Base-by-base conservation (phyloP, 1,140 invertebrate species). In the Trigoniulus corallinus region DNA sequence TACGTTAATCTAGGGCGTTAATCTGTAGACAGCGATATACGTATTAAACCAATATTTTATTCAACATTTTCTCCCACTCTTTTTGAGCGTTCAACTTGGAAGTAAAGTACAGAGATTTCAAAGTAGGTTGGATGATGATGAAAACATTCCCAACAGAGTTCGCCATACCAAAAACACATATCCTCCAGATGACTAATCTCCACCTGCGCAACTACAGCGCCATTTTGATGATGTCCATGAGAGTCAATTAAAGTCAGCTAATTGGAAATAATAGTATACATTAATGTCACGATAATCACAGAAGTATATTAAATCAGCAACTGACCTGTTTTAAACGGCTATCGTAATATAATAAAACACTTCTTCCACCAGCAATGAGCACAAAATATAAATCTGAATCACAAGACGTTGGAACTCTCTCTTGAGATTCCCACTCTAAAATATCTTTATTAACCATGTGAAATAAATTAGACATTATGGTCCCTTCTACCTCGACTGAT, bases 321-420 rank as follows among this genome's bases (percentile, higher is more conserved):
- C 25, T 45, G 40, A 60, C 56, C 48, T 54, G 56, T 21, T 21
- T 26, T 18, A 53, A 34, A 43, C 47, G 34, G n/a, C 56, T 45
- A 47, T 61, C 58, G 46, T 53, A 61, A n/a, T 54, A 45, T 24
- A 61, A 56, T 18, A 61, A 47, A 13, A 58, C 56, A 1, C 56
- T 54, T n/a, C 58, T 24, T 24, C 37, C 47, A 42, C 55, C 58
- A 10, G 56, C 58, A 20, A 61, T 56, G 18, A 61, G 55, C 2
- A 58, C 49, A 13, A 56, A 53, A 39, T 43, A 61, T 18, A 61
- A 47, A 47, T 59, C 56, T 23, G 48, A 52, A 41, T 52, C 47
- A 3, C 25, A 4, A 21, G 40, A 51, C n/a, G n/a, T n/a, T 25
- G 56, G 57, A 12, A 54, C 34, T 22, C 20, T 29, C 13, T 56